Percentiles rank a stretch among this genome's conserved stretches.
phyloP scores from a whole-genome alignment of 2,797 vertebrate genomes.

The Luscinia luscinia region DNA sequence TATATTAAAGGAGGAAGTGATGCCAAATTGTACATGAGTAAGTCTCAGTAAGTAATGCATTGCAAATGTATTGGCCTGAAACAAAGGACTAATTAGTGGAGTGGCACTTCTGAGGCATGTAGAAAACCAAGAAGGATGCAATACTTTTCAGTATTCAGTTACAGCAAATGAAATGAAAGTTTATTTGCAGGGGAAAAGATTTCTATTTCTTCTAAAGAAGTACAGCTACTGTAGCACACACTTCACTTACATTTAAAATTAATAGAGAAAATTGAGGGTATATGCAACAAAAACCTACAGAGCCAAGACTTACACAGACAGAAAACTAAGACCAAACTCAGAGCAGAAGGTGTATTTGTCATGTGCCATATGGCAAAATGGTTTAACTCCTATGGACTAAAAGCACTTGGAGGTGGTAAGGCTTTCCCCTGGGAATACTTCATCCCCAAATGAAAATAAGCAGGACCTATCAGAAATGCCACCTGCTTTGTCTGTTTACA shows the following conservation, averaged over 20 bases:
- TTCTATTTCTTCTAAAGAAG: background rate
- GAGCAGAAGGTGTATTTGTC: background rate
- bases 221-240: background rate
- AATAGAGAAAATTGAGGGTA: background rate
- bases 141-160: background rate
- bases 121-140: background rate
- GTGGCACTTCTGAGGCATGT: background rate
- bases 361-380: accelerated
- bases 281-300: background rate
- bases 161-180: background rate
- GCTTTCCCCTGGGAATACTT: background rate
- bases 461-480: background rate
- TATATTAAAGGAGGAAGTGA: background rate
- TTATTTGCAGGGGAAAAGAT: background rate
- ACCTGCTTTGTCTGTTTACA: background rate
- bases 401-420: background rate
- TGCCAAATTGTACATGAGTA: background rate
- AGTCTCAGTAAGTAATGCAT: accelerated
- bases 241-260: background rate
- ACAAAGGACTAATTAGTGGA: background rate
- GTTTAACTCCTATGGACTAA: background rate
- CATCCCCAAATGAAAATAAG: background rate
- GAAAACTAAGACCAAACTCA: background rate
- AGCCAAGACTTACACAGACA: background rate
- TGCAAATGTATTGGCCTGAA: background rate